Evolutionary conservation across 2,888 invertebrate species (phyloP), one percentile per base, ranked within the genome.

Genomic region (Macrophya alboannulata): DNA sequence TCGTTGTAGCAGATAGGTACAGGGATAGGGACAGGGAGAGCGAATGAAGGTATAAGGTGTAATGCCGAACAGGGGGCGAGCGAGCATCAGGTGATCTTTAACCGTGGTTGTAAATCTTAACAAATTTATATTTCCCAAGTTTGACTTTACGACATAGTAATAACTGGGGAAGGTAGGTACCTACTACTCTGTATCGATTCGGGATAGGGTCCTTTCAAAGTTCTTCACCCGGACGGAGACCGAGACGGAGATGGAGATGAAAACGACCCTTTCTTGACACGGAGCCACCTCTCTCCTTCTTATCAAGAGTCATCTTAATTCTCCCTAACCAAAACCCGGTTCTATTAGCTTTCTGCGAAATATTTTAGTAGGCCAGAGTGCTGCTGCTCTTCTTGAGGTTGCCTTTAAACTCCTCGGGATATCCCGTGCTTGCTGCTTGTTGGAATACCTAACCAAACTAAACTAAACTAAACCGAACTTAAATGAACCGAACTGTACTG

Each of bases 91-190:
- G 55, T 51, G 55, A 77, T 77, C 77, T 51, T 77, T 74, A 74
- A 48, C 45, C 51, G 31, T n/a, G 77, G 77, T 37, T 77, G 77
- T 77, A 77, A 77, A 77, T 77, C 77, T 77, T 77, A 51, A 37
- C 43, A 21, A 81, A 81, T 62, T 81, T 81, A 62, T 81, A 81
- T 81, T 31, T 62, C 17, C 81, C 62, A 55, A 62, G 43, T 74
- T 74, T 37, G 81, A 81, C 43, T 81, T 81, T 81, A 81, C 81
- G 81, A 81, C 21, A 21, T 62, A 40, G 81, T 81, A 81, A 81
- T 81, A 62, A 81, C 59, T 40, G 62, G 81, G 81, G 62, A 81
- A 51, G 51, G n/a, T 9, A 40, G 55, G 40, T 25, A n/a, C 55
- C 55, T 12, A 62, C 62, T 62, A n/a, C 79, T 55, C n/a, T 21